Evolutionary conservation across 2,888 invertebrate species (phyloP), one percentile per base, ranked within the genome.

Genomic region (Exocentrus adspersus): DNA sequence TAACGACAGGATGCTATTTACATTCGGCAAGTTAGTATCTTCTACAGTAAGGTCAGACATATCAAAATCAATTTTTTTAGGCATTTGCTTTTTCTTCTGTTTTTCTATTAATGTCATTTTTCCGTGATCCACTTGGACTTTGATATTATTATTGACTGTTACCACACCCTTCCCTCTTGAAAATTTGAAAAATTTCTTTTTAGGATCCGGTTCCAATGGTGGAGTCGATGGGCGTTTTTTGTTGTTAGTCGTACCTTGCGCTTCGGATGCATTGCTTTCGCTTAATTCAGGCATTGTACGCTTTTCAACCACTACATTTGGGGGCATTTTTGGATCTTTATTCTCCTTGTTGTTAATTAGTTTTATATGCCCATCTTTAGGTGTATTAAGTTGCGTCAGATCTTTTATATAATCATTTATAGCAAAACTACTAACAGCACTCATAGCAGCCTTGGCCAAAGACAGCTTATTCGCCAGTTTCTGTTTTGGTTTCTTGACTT

Each of bases 401-500:
- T 69, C 72, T 58, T 68, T 58, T 41, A 74, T 64, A 58, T 73
- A 75, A 10, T 72, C 70, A 30, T 70, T 73, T 64, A 75, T 68
- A 51, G 75, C 67, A 10, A 76, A 76, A 56, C 79, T 78, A 60
- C 79, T 78, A 0, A 79, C 72, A 2, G 78, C 71, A 64, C 77
- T 78, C 19, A 74, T 52, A 5, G 78, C 76, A 42, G 76, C 68
- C 62, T 80, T 79, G 9, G 77, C 62, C 9, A 77, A 48, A 10
- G 70, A 67, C 9, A 62, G 61, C 57, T 75, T 77, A 6, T 64
- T 63, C 7, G 70, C 45, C 62, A 77, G 77, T 54, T 84, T 84
- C 0, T 82, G 77, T 79, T 87, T 90, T 0, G 89, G 89, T 76
- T 86, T 89, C 50, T 85, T 84, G 54, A 90, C 88, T 64, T 85